phyloP scores from a whole-genome alignment of 2,888 invertebrate genomes.

The Cloeon dipterum region DNA sequence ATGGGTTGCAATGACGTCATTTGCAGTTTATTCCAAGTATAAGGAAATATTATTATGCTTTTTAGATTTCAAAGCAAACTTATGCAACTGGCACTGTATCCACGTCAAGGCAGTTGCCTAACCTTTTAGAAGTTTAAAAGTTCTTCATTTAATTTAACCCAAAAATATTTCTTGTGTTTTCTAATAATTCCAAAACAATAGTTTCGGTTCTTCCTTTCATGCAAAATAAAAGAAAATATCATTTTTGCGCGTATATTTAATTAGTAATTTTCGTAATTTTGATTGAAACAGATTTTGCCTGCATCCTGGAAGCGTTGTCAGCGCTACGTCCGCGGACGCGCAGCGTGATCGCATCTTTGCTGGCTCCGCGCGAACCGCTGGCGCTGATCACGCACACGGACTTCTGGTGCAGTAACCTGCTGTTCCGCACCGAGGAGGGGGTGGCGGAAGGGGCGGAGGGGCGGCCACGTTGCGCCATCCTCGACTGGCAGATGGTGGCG shows the following conservation, averaged over 20 bases:
- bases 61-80: too few species aligned
- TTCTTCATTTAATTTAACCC: too few species aligned
- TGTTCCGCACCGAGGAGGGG: constrained; percentile 29
- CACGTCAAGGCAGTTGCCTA: too few species aligned
- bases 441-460: constrained; percentile 15
- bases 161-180: too few species aligned
- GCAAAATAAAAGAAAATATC: neutral
- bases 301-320: constrained; percentile 29
- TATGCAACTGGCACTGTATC: too few species aligned
- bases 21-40: too few species aligned
- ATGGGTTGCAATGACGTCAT: too few species aligned
- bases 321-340: constrained; percentile 39
- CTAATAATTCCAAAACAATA: too few species aligned
- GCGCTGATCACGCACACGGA: constrained; percentile 61
- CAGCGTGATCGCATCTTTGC: constrained; percentile 40
- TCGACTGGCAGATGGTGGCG: constrained; percentile 68
- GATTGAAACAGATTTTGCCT: neutral
- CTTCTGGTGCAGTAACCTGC: constrained; percentile 62
- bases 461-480: constrained; percentile 36
- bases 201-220: too few species aligned
- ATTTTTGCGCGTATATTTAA: neutral
- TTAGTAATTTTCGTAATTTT: neutral
- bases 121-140: too few species aligned
- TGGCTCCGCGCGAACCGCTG: constrained; percentile 34
- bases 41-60: too few species aligned